A percentile compares a stretch with the other conserved stretches of the same genome.
phyloP scores from a whole-genome alignment of 1,140 invertebrate species.

The Eurosta solidaginis region DNA sequence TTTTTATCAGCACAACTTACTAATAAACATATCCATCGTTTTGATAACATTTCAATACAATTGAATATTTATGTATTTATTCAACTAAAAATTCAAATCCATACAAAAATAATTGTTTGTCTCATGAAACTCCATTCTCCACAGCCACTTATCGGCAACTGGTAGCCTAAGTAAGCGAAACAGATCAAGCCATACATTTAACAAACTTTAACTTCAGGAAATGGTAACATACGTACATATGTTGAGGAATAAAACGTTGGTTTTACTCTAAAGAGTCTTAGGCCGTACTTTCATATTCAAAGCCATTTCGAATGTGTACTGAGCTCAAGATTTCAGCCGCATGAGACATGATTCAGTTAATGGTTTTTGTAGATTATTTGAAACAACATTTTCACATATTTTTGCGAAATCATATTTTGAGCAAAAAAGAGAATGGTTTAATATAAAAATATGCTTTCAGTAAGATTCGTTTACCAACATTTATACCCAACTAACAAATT shows the following conservation, averaged over 20 bases:
- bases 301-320: too few species aligned
- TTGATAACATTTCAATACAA: background rate
- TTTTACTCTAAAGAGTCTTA: too few species aligned
- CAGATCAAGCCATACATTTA: background rate
- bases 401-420: constrained; percentile 1
- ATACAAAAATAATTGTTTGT: background rate
- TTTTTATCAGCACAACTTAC: background rate
- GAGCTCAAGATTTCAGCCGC: too few species aligned
- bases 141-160: background rate
- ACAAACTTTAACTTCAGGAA: constrained; percentile 10
- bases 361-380: too few species aligned
- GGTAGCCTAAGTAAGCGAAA: background rate
- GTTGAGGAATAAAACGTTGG: background rate
- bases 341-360: too few species aligned
- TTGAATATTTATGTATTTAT: background rate
- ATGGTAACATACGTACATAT: background rate
- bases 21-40: background rate
- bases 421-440: constrained; percentile 1
- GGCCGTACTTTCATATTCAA: too few species aligned
- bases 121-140: background rate
- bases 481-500: background rate
- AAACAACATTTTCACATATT: constrained; percentile 5
- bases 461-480: background rate
- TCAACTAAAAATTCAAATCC: background rate
- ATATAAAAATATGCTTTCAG: background rate